Evolutionary conservation across 2,113 vertebrate genomes (phyloP).

Genomic region (Stomatorhinus ivindoensis): DNA sequence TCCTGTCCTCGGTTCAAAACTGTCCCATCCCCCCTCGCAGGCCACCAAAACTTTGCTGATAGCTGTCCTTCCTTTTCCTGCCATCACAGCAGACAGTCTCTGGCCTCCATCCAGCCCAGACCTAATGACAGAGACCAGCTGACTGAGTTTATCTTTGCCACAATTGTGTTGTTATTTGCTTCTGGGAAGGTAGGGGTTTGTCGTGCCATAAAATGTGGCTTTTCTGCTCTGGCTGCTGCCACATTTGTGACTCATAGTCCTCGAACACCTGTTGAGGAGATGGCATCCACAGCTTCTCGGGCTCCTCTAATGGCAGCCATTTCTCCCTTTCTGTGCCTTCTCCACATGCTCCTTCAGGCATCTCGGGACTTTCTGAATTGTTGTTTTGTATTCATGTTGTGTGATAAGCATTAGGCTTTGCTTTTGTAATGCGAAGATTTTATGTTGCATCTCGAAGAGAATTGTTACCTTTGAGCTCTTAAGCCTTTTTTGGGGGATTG

Average conservation of each 20-base stretch:
- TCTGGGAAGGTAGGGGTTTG: neutral
- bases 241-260: neutral
- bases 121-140: neutral
- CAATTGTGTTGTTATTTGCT: neutral
- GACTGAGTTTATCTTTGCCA: neutral
- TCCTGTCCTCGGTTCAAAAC: neutral
- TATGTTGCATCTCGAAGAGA: neutral
- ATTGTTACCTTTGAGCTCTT: neutral
- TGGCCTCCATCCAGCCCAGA: neutral
- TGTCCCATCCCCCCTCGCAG: neutral
- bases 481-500: neutral
- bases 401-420: neutral
- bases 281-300: neutral
- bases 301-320: neutral
- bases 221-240: neutral
- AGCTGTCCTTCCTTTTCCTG: constrained; percentile 8
- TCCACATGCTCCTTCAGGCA: neutral
- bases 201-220: neutral
- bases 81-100: constrained; percentile 1
- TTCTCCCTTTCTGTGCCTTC: neutral
- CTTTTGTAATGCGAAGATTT: neutral
- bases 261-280: neutral
- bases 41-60: neutral
- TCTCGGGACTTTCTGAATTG: neutral
- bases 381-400: neutral